These are phyloP conservation scores for Dromius quadrimaculatus DNA, from an alignment of 2,888 invertebrate genomes.

Conservation along the genomic window DNA sequence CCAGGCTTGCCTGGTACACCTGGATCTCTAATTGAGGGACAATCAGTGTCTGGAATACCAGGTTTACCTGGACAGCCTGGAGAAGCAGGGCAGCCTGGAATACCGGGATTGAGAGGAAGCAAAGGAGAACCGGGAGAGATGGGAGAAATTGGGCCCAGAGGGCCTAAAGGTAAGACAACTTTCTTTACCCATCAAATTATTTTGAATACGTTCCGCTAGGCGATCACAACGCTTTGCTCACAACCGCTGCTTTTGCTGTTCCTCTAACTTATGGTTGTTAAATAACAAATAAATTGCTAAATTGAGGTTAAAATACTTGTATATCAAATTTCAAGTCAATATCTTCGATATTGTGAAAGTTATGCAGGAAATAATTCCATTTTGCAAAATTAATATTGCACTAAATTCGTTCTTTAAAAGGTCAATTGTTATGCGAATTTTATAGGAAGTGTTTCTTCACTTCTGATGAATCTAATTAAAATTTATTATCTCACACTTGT, in stretches of 20 bases:
- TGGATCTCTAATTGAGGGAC: slow-evolving; percentile 55
- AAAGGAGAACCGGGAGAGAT: slow-evolving; percentile 59
- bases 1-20: slow-evolving; percentile 49
- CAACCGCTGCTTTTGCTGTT: too few species aligned
- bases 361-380: too few species aligned
- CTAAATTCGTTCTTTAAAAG: background rate
- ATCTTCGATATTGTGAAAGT: too few species aligned
- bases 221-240: too few species aligned
- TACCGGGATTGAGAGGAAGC: slow-evolving; percentile 59
- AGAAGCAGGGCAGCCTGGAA: slow-evolving; percentile 62
- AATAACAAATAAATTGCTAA: too few species aligned
- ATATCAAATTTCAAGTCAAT: too few species aligned
- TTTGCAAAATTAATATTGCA: too few species aligned
- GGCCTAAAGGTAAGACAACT: slow-evolving; percentile 62
- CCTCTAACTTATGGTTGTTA: too few species aligned
- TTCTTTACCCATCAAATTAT: too few species aligned
- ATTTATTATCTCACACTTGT: slow-evolving; percentile 20
- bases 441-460: slow-evolving; percentile 29
- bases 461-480: slow-evolving; percentile 9
- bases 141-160: slow-evolving; percentile 62
- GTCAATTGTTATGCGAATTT: slow-evolving; percentile 27
- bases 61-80: slow-evolving; percentile 35
- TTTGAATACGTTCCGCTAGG: too few species aligned
- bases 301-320: too few species aligned
- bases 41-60: slow-evolving; percentile 52